These are phyloP conservation scores for Crematogaster levior DNA, from an alignment of 2,888 invertebrate genomes.

Conservation along the genomic window DNA sequence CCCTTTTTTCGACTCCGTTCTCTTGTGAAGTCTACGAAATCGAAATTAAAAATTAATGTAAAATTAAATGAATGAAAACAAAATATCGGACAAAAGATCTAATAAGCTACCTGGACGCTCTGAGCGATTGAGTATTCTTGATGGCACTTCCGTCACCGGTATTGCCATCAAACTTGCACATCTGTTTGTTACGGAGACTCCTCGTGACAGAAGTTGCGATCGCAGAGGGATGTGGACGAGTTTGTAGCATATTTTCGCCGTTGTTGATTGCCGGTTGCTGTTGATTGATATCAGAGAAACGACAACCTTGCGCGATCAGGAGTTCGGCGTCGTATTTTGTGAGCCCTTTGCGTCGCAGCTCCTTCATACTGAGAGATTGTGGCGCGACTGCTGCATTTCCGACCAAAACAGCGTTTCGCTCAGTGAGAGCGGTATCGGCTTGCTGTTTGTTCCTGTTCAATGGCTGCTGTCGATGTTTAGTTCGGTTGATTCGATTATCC, in stretches of 20 bases:
- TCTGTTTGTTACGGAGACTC: constrained; percentile 83
- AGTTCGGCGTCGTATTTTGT: constrained; percentile 96
- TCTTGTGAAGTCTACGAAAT: constrained; percentile 79
- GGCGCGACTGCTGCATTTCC: constrained; percentile 87
- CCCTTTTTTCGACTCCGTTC: constrained; percentile 80
- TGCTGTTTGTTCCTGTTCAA: constrained; percentile 80
- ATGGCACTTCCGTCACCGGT: constrained; percentile 63
- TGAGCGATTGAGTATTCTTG: constrained; percentile 79
- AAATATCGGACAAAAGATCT: not conserved
- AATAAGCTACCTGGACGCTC: constrained; percentile 81
- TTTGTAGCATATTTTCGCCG: constrained; percentile 77
- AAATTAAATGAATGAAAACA: not conserved
- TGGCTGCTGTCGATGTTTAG: constrained; percentile 88
- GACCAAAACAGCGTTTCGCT: constrained; percentile 80
- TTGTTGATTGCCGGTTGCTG: constrained; percentile 79
- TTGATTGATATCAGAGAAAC: constrained; percentile 89
- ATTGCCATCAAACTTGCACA: constrained; percentile 73
- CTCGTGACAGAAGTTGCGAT: constrained; percentile 79
- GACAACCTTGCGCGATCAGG: constrained; percentile 93
- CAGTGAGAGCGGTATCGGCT: constrained; percentile 80
- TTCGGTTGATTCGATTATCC: constrained; percentile 96
- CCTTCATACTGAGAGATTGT: constrained; percentile 91
- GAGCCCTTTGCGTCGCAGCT: constrained; percentile 93
- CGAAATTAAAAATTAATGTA: constrained; percentile 22
- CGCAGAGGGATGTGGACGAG: constrained; percentile 77